Evolutionary conservation across 1,140 invertebrate species (phyloP), one percentile per base, ranked within the genome.

Genomic region (Atopsyche davidsoni): DNA sequence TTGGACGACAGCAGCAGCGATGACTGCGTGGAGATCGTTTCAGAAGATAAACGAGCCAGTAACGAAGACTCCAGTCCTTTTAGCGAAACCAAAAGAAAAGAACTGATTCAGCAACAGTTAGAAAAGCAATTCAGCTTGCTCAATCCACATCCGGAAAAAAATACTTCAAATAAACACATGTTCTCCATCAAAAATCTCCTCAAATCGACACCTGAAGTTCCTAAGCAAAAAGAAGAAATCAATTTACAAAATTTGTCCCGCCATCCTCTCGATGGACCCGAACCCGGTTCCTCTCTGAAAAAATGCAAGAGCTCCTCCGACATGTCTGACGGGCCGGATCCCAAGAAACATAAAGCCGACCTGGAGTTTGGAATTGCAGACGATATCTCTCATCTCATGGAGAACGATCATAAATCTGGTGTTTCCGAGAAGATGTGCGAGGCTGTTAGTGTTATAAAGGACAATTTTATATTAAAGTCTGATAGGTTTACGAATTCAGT

Each of bases 1-100:
- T n/a, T 47, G 11, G 51, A 58, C 34, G 56, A 58, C 28, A 58
- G 56, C 34, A 58, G 56, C 17, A 58, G 56, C 24, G 56, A 58
- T 22, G 56, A 58, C 36, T 58, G 56, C 24, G 48, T 58, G 6
- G 56, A 58, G 35, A 35, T 56, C 35, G 34, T 53, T 13, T 22
- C 46, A 4, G 55, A 57, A 4, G 51, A 54, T 28, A 4, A 31
- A 7, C 39, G n/a, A 13, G 14, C 21, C 42, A 16, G n/a, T 21
- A 17, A 28, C 32, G 35, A 56, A 35, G 19, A 34, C 18, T 14
- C 21, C 36, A 17, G 21, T 39, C 13, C 31, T 44, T 17, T 13
- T 22, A 16, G 45, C 7, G 43, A 42, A 17, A 16, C 34, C 16
- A 21, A 16, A 13, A 43, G 52, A 32, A 40, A 44, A 35, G 47